These are phyloP conservation scores for Cassiopea xamachana DNA, from an alignment of 30 jellyfish, hydroid and myxozoan species.

Conservation along the genomic window DNA sequence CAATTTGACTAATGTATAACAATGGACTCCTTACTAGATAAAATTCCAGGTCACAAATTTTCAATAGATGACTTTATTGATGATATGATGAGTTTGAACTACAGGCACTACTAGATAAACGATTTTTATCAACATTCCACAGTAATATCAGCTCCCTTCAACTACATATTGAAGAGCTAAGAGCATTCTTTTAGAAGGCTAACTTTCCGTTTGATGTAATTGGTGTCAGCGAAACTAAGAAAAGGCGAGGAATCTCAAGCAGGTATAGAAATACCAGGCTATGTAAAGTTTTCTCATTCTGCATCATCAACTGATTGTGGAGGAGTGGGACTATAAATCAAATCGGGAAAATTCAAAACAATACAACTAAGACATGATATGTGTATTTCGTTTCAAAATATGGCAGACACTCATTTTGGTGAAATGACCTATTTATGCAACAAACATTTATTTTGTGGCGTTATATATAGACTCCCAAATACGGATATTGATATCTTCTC, in stretches of 20 bases:
- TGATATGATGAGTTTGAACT: neutral
- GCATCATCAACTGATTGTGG: neutral
- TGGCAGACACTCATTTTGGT: neutral
- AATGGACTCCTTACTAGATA: neutral
- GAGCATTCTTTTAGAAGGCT: neutral
- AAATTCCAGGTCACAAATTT: conserved; percentile 3
- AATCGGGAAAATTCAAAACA: neutral
- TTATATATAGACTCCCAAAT: neutral
- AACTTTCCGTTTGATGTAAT: neutral
- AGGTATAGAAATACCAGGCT: neutral
- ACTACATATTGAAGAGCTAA: no score
- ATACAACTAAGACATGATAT: neutral
- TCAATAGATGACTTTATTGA: conserved; percentile 9
- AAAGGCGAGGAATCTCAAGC: neutral
- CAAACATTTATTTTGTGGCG: neutral
- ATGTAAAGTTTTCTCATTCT: neutral
- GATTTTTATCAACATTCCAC: no score
- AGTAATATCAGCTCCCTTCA: no score
- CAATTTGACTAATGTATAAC: conserved; percentile 13
- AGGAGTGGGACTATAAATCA: neutral
- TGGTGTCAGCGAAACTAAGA: neutral
- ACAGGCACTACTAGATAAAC: neutral
- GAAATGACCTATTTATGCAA: neutral
- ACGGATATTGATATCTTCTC: neutral
- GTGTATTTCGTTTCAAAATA: neutral